A percentile compares a stretch with the other conserved stretches of the same genome.
phyloP scores from a whole-genome alignment of 2,797 vertebrate genomes.

The Coluber constrictor region DNA sequence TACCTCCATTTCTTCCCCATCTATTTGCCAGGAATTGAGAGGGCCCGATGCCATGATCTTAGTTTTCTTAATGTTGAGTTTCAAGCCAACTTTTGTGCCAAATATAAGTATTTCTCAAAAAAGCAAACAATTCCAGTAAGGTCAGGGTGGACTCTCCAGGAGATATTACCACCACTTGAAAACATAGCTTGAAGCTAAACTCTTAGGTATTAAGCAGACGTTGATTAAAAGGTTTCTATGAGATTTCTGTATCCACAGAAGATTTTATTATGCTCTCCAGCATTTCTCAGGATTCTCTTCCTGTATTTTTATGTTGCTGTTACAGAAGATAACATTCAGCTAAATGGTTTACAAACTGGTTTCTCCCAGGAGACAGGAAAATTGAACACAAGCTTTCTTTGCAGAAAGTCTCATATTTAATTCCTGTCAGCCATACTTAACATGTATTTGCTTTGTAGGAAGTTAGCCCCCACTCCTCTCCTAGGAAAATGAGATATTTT shows the following conservation, averaged over 20 bases:
- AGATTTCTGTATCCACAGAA: neutral
- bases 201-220: neutral
- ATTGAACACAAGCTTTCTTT: neutral
- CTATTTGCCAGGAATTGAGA: no score
- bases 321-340: neutral
- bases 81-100: neutral
- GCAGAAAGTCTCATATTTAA: neutral
- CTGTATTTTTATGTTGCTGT: neutral
- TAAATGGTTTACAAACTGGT: neutral
- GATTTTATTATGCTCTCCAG: neutral
- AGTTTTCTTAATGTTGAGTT: no score
- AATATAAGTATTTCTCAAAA: neutral
- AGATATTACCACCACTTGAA: neutral
- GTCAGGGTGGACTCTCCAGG: neutral
- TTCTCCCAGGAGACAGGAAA: neutral
- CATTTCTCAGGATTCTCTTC: neutral
- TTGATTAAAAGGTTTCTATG: neutral
- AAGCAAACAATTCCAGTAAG: neutral
- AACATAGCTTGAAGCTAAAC: neutral
- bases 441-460: neutral
- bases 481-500: no score
- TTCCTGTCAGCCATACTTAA: neutral
- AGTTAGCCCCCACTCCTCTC: no score
- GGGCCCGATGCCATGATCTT: no score
- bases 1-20: no score